These are phyloP conservation scores for Gracilinanus agilis DNA, from an alignment of 2,113 vertebrate genomes.

Conservation along the genomic window DNA sequence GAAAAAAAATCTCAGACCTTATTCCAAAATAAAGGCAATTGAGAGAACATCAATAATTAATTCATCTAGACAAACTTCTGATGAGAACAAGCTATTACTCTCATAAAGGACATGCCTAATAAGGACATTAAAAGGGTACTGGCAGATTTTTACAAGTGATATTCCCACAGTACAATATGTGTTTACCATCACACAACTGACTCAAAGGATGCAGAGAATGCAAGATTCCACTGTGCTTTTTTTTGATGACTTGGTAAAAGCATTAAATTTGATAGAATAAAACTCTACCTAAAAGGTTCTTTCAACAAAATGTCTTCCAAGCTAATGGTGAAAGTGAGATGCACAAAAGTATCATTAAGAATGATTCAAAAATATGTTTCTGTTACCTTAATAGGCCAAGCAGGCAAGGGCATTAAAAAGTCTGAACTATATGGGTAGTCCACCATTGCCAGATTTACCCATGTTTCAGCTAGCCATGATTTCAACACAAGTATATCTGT, in stretches of 20 bases:
- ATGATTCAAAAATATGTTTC: constrained; percentile 23
- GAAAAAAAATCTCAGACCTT: not conserved
- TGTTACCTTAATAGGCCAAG: constrained; percentile 95
- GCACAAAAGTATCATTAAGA: not conserved
- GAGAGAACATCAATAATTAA: not conserved
- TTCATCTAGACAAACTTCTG: not conserved
- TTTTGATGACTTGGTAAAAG: not conserved
- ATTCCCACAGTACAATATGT: not conserved
- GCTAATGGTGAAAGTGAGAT: constrained; percentile 37
- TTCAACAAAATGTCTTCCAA: not conserved
- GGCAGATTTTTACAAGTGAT: not conserved
- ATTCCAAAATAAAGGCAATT: not conserved
- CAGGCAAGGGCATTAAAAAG: constrained; percentile 95
- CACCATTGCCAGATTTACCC: constrained; percentile 97
- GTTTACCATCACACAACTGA: not conserved
- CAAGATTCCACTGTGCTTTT: not conserved
- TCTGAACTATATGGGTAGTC: constrained; percentile 95
- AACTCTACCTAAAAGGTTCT: not conserved
- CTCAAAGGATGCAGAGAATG: not conserved
- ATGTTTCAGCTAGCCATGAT: constrained; percentile 94
- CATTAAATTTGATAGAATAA: not conserved
- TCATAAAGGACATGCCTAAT: not conserved
- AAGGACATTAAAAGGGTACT: not conserved
- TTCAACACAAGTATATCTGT: constrained; percentile 87
- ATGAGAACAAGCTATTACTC: not conserved